These are phyloP conservation scores for Parotia lawesii DNA, from an alignment of 2,113 vertebrate genomes.

Conservation along the genomic window DNA sequence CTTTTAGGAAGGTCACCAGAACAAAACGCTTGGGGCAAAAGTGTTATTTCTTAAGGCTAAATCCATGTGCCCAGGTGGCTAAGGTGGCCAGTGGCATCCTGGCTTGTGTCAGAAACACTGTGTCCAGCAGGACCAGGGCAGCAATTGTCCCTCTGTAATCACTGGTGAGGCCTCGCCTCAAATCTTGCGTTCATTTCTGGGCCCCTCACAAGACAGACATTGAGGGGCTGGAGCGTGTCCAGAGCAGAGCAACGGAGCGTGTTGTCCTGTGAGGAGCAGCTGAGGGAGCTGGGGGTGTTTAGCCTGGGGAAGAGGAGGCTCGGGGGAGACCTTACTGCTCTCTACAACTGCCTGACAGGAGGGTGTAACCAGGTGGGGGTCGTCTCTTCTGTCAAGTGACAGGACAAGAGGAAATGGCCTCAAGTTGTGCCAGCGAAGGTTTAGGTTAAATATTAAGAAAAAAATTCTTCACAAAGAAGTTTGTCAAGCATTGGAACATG, in stretches of 20 bases:
- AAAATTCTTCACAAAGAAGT: neutral
- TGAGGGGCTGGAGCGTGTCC: rapidly evolving
- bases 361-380: neutral
- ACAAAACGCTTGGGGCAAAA: neutral
- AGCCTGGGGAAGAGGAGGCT: neutral
- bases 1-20: neutral
- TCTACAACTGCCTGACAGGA: neutral
- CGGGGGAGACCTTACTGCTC: rapidly evolving
- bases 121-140: neutral
- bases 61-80: neutral
- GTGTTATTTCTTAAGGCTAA: neutral
- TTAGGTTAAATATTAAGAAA: neutral
- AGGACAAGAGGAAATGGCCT: neutral
- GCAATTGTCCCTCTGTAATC: rapidly evolving
- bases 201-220: rapidly evolving
- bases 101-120: neutral
- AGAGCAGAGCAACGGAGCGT: rapidly evolving
- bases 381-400: neutral
- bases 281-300: neutral
- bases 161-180: rapidly evolving
- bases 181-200: neutral
- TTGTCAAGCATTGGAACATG: neutral
- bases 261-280: rapidly evolving
- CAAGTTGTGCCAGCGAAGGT: neutral
- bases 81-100: neutral